A percentile compares a stretch with the other conserved stretches of the same genome.
Evolutionary conservation across 2,888 invertebrate species (phyloP).

Genomic region (Desoria tigrina): DNA sequence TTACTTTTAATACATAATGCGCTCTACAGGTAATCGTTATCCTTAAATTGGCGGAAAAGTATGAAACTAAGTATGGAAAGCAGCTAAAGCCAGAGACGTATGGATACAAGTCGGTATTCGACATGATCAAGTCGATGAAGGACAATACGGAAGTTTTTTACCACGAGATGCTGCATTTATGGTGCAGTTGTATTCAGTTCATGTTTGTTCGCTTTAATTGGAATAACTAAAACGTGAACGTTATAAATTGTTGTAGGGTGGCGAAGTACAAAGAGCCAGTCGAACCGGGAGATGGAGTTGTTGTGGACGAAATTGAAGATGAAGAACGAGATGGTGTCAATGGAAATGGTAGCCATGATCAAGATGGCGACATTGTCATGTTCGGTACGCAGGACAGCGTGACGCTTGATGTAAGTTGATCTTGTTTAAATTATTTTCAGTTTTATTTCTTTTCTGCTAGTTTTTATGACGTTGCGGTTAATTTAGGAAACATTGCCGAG

Average conservation of each 20-base stretch:
- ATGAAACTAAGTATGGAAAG: constrained; percentile 26
- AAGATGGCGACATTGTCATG: neutral
- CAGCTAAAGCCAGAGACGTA: constrained; percentile 23
- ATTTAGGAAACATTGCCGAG: neutral
- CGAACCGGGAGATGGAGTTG: neutral
- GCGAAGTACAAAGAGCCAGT: constrained; percentile 11
- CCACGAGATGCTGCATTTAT: constrained; percentile 8
- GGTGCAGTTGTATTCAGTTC: no score
- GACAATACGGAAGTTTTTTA: constrained; percentile 8
- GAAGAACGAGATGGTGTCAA: constrained; percentile 14
- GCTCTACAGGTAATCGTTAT: constrained; percentile 30
- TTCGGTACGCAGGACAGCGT: neutral
- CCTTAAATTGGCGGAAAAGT: constrained; percentile 27
- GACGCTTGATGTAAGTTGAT: no score
- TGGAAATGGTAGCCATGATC: neutral
- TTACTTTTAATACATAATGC: no score
- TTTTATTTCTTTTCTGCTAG: no score
- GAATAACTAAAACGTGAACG: no score
- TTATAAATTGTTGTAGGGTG: no score
- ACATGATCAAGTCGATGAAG: constrained; percentile 27
- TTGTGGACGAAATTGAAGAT: constrained; percentile 12
- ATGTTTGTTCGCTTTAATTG: no score
- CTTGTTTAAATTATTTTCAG: no score
- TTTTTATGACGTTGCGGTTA: neutral
- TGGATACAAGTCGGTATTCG: constrained; percentile 31